Percentiles rank a stretch among this genome's conserved stretches.
Evolutionary conservation across 2,888 invertebrate genomes (phyloP).

Genomic region (Dryomyza anilis): DNA sequence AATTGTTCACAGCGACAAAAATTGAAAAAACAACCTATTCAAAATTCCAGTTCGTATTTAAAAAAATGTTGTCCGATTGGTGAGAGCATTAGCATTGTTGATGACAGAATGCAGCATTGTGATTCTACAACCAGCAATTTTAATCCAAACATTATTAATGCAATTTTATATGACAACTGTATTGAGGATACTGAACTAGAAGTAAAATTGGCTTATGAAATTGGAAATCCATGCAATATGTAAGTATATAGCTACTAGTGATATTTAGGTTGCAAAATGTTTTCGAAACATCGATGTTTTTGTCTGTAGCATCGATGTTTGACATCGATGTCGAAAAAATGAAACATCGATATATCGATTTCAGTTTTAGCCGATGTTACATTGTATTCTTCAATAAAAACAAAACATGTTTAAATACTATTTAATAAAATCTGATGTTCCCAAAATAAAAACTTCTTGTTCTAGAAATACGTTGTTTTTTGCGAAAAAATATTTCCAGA

Average conservation of each 20-base stretch:
- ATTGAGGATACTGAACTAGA: conserved; percentile 55
- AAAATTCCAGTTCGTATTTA: conserved; percentile 57
- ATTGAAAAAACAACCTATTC: conserved; percentile 44
- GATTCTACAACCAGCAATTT: conserved; percentile 39
- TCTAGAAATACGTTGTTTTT: too few species aligned
- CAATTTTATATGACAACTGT: conserved; percentile 56
- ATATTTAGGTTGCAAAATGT: too few species aligned
- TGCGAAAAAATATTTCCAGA: too few species aligned
- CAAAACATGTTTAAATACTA: too few species aligned
- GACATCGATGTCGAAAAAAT: too few species aligned
- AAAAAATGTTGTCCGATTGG: conserved; percentile 60
- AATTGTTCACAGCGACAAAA: conserved; percentile 53
- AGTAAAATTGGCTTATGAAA: conserved; percentile 46
- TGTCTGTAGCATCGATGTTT: too few species aligned
- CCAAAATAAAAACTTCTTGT: too few species aligned
- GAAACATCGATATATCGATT: too few species aligned
- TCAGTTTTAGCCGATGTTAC: too few species aligned
- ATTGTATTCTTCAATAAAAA: too few species aligned
- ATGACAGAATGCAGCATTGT: conserved; percentile 47
- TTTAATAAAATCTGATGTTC: too few species aligned
- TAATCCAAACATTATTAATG: conserved; percentile 47
- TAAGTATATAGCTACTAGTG: conserved; percentile 35
- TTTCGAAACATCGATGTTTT: too few species aligned
- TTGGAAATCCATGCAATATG: conserved; percentile 59
- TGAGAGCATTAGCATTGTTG: conserved; percentile 50